Percentiles rank a stretch among this genome's conserved stretches.
Evolutionary conservation across 2,113 vertebrate species (phyloP).

Genomic region (Semnopithecus entellus): DNA sequence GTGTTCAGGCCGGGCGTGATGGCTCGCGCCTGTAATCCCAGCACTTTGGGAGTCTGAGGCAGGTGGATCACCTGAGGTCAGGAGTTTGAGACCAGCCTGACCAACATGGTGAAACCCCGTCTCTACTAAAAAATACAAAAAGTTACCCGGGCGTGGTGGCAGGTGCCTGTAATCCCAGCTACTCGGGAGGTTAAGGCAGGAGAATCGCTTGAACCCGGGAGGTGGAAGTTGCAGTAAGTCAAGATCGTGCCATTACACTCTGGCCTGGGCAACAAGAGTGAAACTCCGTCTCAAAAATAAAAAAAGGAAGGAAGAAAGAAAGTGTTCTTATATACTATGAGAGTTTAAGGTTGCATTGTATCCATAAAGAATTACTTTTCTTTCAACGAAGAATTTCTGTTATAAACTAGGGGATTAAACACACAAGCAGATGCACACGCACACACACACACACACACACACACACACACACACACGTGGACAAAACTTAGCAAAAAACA

Average conservation of each 20-base stretch:
- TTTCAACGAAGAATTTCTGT: slow-evolving; percentile 29
- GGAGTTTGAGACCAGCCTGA: not conserved
- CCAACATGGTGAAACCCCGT: not conserved
- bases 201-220: not conserved
- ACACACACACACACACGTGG: not conserved
- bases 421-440: not conserved
- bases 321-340: not conserved
- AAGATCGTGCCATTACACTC: not conserved
- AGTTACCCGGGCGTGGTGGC: not conserved
- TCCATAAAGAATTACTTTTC: slow-evolving; percentile 24
- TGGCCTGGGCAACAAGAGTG: not conserved
- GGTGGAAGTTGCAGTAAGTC: not conserved
- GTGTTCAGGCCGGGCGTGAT: not conserved
- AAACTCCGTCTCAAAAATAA: not conserved
- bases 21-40: not conserved
- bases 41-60: not conserved
- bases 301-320: not conserved
- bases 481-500: slow-evolving; percentile 19
- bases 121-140: not conserved
- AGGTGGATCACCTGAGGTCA: not conserved
- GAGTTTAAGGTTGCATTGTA: not conserved
- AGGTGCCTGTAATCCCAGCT: not conserved
- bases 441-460: not conserved
- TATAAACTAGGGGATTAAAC: not conserved
- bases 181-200: not conserved